phyloP scores from a whole-genome alignment of 2,888 invertebrate species.

The Morinoia aosen region DNA sequence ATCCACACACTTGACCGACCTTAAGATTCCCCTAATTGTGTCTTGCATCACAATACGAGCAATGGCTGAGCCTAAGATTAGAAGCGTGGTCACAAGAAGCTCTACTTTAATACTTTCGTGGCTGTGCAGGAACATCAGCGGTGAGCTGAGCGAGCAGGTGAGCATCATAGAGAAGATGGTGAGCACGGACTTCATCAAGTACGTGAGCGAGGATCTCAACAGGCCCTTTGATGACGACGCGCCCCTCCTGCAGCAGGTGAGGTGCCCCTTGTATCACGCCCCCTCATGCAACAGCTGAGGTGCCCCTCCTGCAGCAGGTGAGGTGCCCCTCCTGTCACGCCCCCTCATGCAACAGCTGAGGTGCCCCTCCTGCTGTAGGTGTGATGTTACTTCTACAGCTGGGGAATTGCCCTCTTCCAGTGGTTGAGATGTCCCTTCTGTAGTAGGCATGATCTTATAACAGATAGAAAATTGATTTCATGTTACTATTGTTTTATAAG shows the following conservation, averaged over 20 bases:
- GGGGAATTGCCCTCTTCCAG: background rate
- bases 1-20: no score
- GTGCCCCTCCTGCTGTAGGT: background rate
- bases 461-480: no score
- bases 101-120: background rate
- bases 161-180: slow-evolving; percentile 97
- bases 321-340: background rate
- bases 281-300: background rate
- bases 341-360: background rate
- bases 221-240: slow-evolving; percentile 63
- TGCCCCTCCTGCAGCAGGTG: background rate
- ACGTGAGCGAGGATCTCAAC: slow-evolving; percentile 83
- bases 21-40: no score
- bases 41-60: no score
- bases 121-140: slow-evolving; percentile 85
- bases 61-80: no score
- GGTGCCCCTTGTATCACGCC: background rate
- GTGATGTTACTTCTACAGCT: background rate
- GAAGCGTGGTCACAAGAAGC: no score
- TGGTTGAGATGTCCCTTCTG: no score
- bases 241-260: slow-evolving; percentile 63
- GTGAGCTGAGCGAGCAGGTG: slow-evolving; percentile 95
- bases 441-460: no score
- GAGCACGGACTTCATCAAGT: slow-evolving; percentile 92
- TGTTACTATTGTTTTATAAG: no score